phyloP scores from a whole-genome alignment of 1,140 invertebrate species.

The Magallana gigas region DNA sequence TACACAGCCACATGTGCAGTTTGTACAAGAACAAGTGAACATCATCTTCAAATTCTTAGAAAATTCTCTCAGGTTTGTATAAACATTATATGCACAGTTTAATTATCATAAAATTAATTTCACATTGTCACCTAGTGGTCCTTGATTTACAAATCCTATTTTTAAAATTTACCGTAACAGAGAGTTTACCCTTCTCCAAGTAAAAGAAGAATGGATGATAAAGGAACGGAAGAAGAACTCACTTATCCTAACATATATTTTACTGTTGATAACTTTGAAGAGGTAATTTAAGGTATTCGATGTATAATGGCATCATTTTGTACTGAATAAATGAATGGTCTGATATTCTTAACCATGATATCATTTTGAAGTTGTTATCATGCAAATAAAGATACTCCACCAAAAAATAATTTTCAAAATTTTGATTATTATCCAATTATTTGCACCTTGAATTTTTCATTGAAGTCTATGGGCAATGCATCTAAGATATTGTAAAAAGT shows the following conservation, averaged over 20 bases:
- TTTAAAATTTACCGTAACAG: constrained; percentile 77
- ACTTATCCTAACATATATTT: constrained; percentile 99
- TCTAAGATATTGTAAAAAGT: no score
- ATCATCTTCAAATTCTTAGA: constrained; percentile 95
- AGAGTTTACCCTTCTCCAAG: constrained; percentile 97
- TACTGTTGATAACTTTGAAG: constrained; percentile 99
- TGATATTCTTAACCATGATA: no score
- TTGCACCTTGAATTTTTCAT: no score
- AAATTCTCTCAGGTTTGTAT: constrained; percentile 90
- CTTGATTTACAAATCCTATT: no score
- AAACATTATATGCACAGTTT: no score
- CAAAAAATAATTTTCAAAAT: no score
- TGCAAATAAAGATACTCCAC: neutral
- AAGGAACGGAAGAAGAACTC: constrained; percentile 98
- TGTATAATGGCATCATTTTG: neutral
- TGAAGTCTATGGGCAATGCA: no score
- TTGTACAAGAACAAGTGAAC: constrained; percentile 97
- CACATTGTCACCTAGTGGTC: no score
- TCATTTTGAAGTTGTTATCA: no score
- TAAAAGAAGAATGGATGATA: constrained; percentile 96
- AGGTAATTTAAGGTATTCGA: constrained; percentile 83
- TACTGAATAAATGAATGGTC: neutral
- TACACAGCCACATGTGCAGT: constrained; percentile 98
- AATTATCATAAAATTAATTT: no score
- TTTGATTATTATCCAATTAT: no score